A percentile compares a stretch with the other conserved stretches of the same genome.
These are phyloP conservation scores for Bothrops alternatus DNA, from an alignment of 2,797 vertebrate species.

Conservation along the genomic window DNA sequence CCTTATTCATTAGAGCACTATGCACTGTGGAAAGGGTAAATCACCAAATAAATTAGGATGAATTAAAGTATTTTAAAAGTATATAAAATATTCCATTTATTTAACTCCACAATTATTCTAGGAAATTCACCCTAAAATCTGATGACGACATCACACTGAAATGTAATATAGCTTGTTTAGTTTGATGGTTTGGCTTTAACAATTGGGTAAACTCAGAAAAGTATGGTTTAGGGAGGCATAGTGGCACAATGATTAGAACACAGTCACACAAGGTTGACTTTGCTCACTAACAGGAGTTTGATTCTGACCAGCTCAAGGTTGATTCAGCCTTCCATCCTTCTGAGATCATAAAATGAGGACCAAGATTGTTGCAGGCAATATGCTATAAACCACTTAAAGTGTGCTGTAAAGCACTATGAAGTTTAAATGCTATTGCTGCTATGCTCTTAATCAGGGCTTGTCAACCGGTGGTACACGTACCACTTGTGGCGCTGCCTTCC, in stretches of 20 bases:
- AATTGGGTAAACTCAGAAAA: neutral
- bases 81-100: neutral
- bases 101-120: accelerated
- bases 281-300: neutral
- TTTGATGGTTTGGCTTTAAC: neutral
- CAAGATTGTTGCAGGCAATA: neutral
- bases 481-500: no score
- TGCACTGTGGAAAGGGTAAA: neutral
- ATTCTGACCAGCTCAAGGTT: neutral
- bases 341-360: neutral
- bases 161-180: neutral
- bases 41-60: neutral
- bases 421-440: no score
- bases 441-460: neutral
- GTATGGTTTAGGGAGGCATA: neutral
- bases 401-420: no score
- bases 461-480: no score
- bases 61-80: neutral
- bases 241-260: neutral
- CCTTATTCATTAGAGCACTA: neutral
- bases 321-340: neutral
- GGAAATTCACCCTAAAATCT: neutral
- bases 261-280: neutral
- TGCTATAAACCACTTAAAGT: neutral
- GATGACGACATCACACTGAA: no score